Percentiles rank a stretch among this genome's conserved stretches.
Conservation (phyloP, 1,140 invertebrate genomes). For the Orchesella cincta region DNA sequence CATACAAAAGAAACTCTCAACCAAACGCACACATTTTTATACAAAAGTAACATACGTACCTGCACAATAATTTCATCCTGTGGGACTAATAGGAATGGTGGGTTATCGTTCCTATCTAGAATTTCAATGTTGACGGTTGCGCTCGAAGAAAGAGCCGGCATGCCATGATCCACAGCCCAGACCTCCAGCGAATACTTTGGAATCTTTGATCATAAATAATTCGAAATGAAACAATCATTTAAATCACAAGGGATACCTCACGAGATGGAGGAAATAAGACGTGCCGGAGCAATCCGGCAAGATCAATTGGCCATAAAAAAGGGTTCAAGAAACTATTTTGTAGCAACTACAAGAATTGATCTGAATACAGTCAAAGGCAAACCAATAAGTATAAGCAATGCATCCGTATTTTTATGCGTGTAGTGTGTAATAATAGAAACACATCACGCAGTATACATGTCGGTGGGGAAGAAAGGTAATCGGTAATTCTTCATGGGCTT, state of each 20-base stretch:
- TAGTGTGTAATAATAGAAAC: background rate
- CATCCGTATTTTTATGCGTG: too few species aligned
- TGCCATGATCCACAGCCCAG: slow-evolving; percentile 75
- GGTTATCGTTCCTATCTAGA: slow-evolving; percentile 81
- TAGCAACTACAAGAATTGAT: too few species aligned
- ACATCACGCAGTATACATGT: background rate
- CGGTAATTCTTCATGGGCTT: background rate
- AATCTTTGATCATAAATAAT: slow-evolving; percentile 55
- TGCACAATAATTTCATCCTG: slow-evolving; percentile 48
- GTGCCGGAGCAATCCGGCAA: too few species aligned
- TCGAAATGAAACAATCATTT: slow-evolving; percentile 1
- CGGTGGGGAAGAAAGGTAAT: background rate
- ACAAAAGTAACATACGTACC: too few species aligned
- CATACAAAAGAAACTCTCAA: too few species aligned
- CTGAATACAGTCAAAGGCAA: too few species aligned
- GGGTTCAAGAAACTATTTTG: background rate
- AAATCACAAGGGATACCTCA: background rate
- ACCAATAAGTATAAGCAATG: too few species aligned
- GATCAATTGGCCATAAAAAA: slow-evolving; percentile 10
- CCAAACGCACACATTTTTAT: too few species aligned
- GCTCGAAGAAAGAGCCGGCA: slow-evolving; percentile 71
- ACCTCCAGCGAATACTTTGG: slow-evolving; percentile 75
- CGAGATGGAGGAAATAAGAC: too few species aligned
- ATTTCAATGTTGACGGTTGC: slow-evolving; percentile 79
- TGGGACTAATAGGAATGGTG: slow-evolving; percentile 50